Evolutionary conservation across 2,113 vertebrate species (phyloP).

Genomic region (Periophthalmus modestus): DNA sequence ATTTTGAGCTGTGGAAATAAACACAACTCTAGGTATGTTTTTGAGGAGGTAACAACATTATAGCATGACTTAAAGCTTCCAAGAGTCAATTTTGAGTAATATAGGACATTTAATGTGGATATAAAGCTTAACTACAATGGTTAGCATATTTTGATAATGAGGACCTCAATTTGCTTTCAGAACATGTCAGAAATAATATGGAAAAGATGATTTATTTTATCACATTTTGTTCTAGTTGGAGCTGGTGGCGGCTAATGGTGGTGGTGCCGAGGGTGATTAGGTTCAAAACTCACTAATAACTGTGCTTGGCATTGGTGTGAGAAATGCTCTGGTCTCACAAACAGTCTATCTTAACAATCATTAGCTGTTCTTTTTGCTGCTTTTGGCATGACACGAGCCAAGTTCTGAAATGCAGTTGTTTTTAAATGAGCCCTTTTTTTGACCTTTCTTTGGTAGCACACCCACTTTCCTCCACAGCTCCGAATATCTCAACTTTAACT

Average conservation of each 20-base stretch:
- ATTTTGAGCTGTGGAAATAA: no score
- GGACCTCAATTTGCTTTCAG: background rate
- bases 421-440: conserved; percentile 12
- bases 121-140: no score
- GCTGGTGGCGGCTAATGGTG: background rate
- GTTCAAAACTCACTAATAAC: background rate
- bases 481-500: conserved; percentile 9
- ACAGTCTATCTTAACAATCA: background rate
- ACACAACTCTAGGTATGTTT: no score
- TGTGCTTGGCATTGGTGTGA: background rate
- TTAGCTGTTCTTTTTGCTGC: conserved; percentile 1
- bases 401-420: conserved; percentile 6
- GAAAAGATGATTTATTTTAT: background rate
- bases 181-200: background rate
- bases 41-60: no score
- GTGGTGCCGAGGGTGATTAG: background rate
- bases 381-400: background rate
- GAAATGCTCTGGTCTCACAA: background rate
- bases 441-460: conserved; percentile 8
- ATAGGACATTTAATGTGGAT: no score
- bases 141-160: background rate
- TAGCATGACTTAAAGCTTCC: no score
- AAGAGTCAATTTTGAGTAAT: no score
- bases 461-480: background rate
- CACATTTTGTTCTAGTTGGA: background rate